phyloP scores from a whole-genome alignment of 2,113 vertebrate species.

The Brienomyrus brachyistius region DNA sequence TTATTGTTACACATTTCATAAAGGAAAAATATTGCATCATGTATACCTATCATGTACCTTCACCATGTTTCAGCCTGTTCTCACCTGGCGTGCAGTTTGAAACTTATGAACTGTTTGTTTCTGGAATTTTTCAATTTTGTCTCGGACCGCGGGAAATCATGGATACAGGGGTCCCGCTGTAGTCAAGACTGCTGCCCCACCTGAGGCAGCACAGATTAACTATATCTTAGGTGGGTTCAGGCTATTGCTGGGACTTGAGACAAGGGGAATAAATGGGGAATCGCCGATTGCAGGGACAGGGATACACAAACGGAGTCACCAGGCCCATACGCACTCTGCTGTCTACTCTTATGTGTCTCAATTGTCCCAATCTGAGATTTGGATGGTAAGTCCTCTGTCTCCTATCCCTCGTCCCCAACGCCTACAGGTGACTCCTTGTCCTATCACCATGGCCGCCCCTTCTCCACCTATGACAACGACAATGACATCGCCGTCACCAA shows the following conservation, averaged over 20 bases:
- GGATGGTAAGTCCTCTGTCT: not conserved
- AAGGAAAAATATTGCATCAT: not conserved
- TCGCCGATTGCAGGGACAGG: not conserved
- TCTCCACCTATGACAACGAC: constrained; percentile 94
- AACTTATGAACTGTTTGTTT: not conserved
- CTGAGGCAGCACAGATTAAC: not conserved
- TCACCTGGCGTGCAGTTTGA: not conserved
- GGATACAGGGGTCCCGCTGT: not conserved
- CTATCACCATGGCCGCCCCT: constrained; percentile 84
- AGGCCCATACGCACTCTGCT: not conserved
- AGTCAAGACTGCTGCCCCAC: not conserved
- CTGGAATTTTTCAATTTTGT: too few species aligned
- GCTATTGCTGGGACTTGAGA: not conserved
- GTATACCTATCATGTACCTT: not conserved
- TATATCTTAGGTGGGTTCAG: not conserved
- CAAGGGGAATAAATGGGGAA: not conserved
- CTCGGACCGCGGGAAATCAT: not conserved
- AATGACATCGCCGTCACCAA: constrained; percentile 92
- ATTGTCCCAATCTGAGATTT: not conserved
- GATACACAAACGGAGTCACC: not conserved
- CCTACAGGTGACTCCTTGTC: constrained; percentile 87
- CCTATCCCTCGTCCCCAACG: too few species aligned
- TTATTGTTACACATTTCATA: not conserved
- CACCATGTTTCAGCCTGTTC: not conserved
- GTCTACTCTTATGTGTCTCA: not conserved